Base-by-base conservation (phyloP, 2,797 vertebrate genomes). In the Astyanax mexicanus region DNA sequence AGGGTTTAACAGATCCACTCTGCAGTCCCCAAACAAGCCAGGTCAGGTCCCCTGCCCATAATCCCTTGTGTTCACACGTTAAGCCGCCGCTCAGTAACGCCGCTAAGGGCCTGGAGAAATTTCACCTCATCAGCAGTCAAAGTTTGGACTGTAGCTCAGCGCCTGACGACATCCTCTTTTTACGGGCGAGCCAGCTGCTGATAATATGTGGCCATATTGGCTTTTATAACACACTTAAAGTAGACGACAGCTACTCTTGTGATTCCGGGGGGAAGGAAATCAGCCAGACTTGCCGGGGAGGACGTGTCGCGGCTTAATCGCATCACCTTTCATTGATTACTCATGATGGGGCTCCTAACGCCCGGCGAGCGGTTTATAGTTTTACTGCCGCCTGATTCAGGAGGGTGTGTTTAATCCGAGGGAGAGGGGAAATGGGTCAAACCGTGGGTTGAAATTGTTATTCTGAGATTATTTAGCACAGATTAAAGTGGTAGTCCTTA, bases 151-250 rank as follows among this genome's bases (percentile, higher is more conserved):
- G 60, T 15, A 21, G n/a, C 45, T 72, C 44, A 15, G n/a, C 25
- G 62, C n/a, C 42, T 4, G 58, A 60, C 27, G 44, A 8, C 52
- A 38, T 19, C 55, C 23, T n/a, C 35, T 73, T 55, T 74, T 51
- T 58, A 76, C 17, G 40, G 32, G 38, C 40, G 13, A 66, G 45
- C 51, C 72, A 81, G 73, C 70, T 82, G 81, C 60, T 76, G 54
- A 69, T 74, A 62, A 37, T 68, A 49, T 51, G 49, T 51, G 70
- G 83, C 72, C 64, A 75, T 73, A 68, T 72, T 85, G 78, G 21
- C 42, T 69, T 78, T 83, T 76, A 84, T 74, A 60, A 45, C 42
- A 76, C 73, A 47, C 68, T 76, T 45, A 81, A 65, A 81, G 54
- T 37, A 38, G 54, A 54, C 52, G 54, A 69, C 58, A 75, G 60